phyloP scores from a whole-genome alignment of 2,888 invertebrate species.

The Cetonia aurata region DNA sequence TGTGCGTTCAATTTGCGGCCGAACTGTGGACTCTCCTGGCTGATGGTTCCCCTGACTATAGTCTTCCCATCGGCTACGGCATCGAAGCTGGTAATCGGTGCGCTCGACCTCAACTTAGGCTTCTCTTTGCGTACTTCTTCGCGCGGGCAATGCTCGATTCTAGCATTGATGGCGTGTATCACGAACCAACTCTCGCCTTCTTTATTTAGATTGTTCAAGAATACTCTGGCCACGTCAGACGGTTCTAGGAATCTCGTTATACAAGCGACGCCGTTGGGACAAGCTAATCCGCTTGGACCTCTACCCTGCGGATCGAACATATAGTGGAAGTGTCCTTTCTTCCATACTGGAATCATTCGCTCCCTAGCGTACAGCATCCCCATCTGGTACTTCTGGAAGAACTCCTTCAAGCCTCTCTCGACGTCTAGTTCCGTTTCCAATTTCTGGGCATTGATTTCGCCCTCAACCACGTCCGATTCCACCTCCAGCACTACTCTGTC shows the following conservation, averaged over 20 bases:
- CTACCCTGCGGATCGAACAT: constrained; percentile 64
- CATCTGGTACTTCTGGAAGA: constrained; percentile 56
- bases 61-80: constrained; percentile 51
- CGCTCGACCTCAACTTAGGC: constrained; percentile 51
- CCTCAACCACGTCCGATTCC: constrained; percentile 59
- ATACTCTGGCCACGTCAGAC: constrained; percentile 57
- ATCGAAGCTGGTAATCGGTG: constrained; percentile 46
- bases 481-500: constrained; percentile 61
- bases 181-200: constrained; percentile 59
- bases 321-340: constrained; percentile 52
- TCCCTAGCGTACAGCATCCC: constrained; percentile 57
- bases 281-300: constrained; percentile 62
- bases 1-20: constrained; percentile 68
- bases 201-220: constrained; percentile 59
- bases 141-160: constrained; percentile 55
- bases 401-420: constrained; percentile 56
- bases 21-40: constrained; percentile 69
- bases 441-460: constrained; percentile 60
- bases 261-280: constrained; percentile 62
- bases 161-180: constrained; percentile 57
- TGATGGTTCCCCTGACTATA: constrained; percentile 68
- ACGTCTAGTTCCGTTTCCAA: constrained; percentile 60
- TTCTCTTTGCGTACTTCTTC: constrained; percentile 46
- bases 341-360: constrained; percentile 60
- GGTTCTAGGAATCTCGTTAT: constrained; percentile 61